phyloP scores from a whole-genome alignment of 2,888 invertebrate species.

The Hyposoter dolosus region DNA sequence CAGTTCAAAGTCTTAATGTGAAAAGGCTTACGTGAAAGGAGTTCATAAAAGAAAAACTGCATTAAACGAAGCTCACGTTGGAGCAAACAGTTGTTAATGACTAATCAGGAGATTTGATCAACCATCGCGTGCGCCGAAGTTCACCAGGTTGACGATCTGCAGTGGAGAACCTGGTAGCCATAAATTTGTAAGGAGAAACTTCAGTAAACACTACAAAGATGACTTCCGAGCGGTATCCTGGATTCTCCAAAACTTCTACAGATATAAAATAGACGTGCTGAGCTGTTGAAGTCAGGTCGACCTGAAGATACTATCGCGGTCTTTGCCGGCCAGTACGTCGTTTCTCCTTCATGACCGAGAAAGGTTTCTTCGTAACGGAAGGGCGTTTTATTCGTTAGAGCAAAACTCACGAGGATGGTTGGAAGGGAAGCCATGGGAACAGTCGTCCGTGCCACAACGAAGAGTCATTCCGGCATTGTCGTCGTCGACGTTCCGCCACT shows the following conservation, averaged over 20 bases:
- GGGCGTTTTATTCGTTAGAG: constrained; percentile 69
- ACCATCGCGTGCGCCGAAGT: not conserved
- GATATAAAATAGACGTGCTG: constrained; percentile 11
- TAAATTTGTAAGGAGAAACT: not conserved
- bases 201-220: not conserved
- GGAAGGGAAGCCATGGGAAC: constrained; percentile 5
- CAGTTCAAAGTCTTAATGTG: no score
- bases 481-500: constrained; percentile 43
- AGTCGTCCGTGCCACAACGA: constrained; percentile 23
- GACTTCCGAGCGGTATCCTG: not conserved
- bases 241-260: constrained; percentile 7
- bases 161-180: not conserved
- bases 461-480: constrained; percentile 32
- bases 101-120: not conserved
- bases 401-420: constrained; percentile 52
- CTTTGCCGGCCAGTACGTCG: constrained; percentile 42
- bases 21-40: no score
- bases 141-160: not conserved
- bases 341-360: constrained; percentile 42
- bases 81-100: not conserved
- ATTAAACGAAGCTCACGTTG: not conserved
- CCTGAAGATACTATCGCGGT: constrained; percentile 63
- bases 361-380: constrained; percentile 67
- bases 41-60: no score
- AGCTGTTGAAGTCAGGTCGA: constrained; percentile 52